phyloP scores from a whole-genome alignment of 2,113 vertebrate genomes.

The Saccopteryx leptura region DNA sequence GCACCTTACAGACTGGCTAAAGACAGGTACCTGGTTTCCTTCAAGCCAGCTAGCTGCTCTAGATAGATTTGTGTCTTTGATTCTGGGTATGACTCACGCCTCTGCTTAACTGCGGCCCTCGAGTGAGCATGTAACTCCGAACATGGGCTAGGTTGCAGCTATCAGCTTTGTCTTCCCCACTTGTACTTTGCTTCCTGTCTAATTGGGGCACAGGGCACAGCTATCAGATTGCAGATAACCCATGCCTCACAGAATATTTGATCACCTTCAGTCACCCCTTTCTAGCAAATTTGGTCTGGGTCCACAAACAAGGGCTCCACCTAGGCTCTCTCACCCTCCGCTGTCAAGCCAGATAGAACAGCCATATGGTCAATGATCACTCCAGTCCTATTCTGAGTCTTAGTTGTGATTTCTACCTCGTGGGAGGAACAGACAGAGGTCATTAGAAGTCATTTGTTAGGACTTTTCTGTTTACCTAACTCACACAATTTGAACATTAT shows the following conservation, averaged over 20 bases:
- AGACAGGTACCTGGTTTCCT: neutral
- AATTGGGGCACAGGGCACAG: neutral
- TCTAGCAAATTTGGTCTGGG: neutral
- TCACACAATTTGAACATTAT: neutral
- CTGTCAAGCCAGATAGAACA: neutral
- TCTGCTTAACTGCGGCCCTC: neutral
- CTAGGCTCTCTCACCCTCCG: neutral
- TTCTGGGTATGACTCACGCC: slow-evolving; percentile 64
- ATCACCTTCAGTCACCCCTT: neutral
- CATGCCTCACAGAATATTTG: neutral
- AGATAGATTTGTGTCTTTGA: slow-evolving; percentile 61
- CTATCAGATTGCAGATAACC: slow-evolving; percentile 51
- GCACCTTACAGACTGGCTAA: neutral
- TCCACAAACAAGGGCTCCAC: neutral
- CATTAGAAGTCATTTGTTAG: neutral
- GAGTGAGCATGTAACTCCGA: slow-evolving; percentile 62
- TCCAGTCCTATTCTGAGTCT: neutral
- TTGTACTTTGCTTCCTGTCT: slow-evolving; percentile 65
- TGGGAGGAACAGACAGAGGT: neutral
- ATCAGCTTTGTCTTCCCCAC: slow-evolving; percentile 26
- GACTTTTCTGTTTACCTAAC: slow-evolving; percentile 12
- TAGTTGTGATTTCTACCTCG: neutral
- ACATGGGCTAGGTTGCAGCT: neutral
- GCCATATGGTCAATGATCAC: neutral
- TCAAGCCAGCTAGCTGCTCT: slow-evolving; percentile 27